A percentile compares a stretch with the other conserved stretches of the same genome.
phyloP scores from a whole-genome alignment of 2,113 vertebrate species.

The Poicephalus meyeri region DNA sequence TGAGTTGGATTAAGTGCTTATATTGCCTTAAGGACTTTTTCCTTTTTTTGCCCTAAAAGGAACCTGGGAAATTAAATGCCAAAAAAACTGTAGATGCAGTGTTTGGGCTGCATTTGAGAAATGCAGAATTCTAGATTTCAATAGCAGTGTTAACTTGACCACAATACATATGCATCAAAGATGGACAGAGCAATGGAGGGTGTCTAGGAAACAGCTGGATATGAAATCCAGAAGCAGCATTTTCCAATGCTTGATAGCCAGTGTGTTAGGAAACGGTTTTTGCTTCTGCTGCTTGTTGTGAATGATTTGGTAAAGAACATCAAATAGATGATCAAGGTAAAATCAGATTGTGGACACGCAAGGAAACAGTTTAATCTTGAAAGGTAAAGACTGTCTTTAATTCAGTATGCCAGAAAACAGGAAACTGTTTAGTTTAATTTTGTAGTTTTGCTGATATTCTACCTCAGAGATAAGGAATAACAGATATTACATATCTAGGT shows the following conservation, averaged over 20 bases:
- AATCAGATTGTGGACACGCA: neutral
- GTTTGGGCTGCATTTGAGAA: slow-evolving; percentile 26
- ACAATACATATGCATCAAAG: neutral
- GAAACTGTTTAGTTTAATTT: neutral
- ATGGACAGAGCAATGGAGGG: neutral
- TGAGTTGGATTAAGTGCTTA: slow-evolving; percentile 73
- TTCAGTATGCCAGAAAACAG: neutral
- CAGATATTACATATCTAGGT: neutral
- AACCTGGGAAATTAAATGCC: slow-evolving; percentile 42
- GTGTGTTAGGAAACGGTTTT: neutral
- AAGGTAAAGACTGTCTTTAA: neutral
- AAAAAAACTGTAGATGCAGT: neutral
- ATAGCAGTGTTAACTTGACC: neutral
- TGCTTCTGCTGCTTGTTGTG: neutral
- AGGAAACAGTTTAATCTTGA: neutral
- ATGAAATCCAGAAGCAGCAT: neutral
- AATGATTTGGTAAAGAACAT: neutral
- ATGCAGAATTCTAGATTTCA: neutral
- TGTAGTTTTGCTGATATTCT: neutral
- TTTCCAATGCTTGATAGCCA: neutral
- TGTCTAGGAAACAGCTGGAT: neutral
- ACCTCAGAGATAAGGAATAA: neutral
- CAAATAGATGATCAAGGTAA: neutral
- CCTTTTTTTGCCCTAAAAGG: slow-evolving; percentile 16
- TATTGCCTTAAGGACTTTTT: slow-evolving; percentile 69